A percentile compares a stretch with the other conserved stretches of the same genome.
Evolutionary conservation across 2,113 vertebrate species (phyloP).

Genomic region (Chunga burmeisteri): DNA sequence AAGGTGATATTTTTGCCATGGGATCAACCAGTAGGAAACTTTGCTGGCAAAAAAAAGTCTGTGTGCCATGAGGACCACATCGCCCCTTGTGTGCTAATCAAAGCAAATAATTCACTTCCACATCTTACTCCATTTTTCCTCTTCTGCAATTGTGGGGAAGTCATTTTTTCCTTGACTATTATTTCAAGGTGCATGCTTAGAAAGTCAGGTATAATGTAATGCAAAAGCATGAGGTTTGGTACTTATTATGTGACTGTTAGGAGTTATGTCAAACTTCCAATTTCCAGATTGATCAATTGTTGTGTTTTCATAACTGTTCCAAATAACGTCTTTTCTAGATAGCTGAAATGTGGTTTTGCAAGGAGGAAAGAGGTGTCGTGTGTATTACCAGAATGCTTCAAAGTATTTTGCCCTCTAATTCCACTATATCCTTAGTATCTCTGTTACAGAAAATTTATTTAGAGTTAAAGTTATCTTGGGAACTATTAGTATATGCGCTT

Average conservation of each 20-base stretch:
- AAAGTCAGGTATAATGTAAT: background rate
- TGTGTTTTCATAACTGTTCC: background rate
- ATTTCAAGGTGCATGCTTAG: background rate
- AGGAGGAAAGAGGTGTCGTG: background rate
- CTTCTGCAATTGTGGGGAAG: background rate
- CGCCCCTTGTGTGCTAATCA: background rate
- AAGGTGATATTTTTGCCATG: background rate
- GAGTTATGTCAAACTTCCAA: background rate
- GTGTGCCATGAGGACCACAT: accelerated
- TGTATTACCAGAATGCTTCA: background rate
- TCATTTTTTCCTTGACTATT: background rate
- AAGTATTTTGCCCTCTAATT: background rate
- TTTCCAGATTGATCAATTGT: background rate
- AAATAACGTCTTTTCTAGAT: background rate
- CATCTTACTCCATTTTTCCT: background rate
- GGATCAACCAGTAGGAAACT: background rate
- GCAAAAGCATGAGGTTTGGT: background rate
- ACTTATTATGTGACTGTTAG: background rate
- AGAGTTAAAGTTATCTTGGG: background rate
- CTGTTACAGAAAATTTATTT: background rate
- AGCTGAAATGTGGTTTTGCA: background rate
- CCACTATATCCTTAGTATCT: background rate
- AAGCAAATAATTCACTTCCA: background rate
- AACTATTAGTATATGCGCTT: background rate
- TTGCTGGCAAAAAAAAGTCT: background rate